Evolutionary conservation across 2,888 invertebrate species (phyloP).

Genomic region (Ctenicera cuprea): DNA sequence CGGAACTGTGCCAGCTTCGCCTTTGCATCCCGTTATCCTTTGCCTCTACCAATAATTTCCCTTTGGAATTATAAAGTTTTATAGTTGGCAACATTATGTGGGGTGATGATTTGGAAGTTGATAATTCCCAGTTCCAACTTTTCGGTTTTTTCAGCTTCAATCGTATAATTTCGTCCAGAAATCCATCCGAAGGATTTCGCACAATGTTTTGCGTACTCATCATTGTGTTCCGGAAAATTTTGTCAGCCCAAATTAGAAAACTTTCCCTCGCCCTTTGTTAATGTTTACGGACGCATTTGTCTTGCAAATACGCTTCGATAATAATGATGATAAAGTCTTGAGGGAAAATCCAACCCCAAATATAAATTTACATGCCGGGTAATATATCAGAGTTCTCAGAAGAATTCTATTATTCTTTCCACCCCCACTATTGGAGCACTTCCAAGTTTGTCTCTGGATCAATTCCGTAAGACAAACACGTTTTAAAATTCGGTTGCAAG

Average conservation of each 20-base stretch:
- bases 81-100: conserved; percentile 77
- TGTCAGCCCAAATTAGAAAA: conserved; percentile 1
- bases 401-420: conserved; percentile 28
- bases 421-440: conserved; percentile 28
- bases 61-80: conserved; percentile 79
- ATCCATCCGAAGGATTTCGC: conserved; percentile 21
- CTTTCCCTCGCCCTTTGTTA: not conserved
- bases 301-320: not conserved
- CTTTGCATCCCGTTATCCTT: conserved; percentile 75
- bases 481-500: conserved; percentile 41
- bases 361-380: not conserved
- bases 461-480: conserved; percentile 26
- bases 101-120: conserved; percentile 79
- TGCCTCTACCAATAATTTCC: conserved; percentile 78
- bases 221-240: not conserved
- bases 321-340: conserved; percentile 6
- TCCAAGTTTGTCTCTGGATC: conserved; percentile 36
- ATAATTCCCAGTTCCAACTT: conserved; percentile 79
- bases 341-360: not conserved
- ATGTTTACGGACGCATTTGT: not conserved
- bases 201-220: conserved; percentile 9
- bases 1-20: conserved; percentile 66
- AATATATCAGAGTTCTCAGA: conserved; percentile 25
- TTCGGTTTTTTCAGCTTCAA: conserved; percentile 78
- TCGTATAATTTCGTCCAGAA: conserved; percentile 74